Evolutionary conservation across 1,140 invertebrate species (phyloP).

Genomic region (Aphelinus atriplicis): DNA sequence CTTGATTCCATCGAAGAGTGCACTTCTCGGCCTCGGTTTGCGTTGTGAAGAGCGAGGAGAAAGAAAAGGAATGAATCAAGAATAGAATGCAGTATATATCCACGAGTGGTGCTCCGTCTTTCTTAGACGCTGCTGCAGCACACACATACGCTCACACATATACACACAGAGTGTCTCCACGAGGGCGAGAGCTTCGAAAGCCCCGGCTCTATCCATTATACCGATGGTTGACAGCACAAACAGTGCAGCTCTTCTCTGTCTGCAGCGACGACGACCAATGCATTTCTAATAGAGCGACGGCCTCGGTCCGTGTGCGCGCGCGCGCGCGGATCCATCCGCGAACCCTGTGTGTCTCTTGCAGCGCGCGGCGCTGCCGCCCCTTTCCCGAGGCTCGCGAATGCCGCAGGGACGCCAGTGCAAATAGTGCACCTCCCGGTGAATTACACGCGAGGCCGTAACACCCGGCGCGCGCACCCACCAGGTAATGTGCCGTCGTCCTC

Average conservation of each 20-base stretch:
- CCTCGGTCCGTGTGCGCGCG: neutral
- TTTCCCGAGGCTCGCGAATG: slow-evolving; percentile 7
- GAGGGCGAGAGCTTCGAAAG: slow-evolving; percentile 28
- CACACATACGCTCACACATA: neutral
- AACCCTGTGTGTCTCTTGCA: neutral
- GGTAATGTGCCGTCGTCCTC: too few relatives aligned
- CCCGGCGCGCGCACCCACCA: too few relatives aligned
- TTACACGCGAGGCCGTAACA: neutral
- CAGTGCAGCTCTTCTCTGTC: slow-evolving; percentile 42
- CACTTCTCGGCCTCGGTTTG: too few relatives aligned
- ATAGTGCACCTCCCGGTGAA: neutral
- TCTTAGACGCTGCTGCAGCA: neutral
- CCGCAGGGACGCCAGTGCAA: neutral
- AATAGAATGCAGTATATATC: neutral
- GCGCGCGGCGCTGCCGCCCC: neutral
- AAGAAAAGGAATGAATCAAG: neutral
- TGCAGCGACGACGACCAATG: slow-evolving; percentile 51
- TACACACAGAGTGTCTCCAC: neutral
- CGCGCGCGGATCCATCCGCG: neutral
- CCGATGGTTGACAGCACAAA: slow-evolving; percentile 55
- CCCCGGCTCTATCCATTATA: slow-evolving; percentile 54
- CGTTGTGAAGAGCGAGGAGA: too few relatives aligned
- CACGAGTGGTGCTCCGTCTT: neutral
- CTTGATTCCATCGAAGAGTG: too few relatives aligned
- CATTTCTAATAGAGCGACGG: slow-evolving; percentile 55